These are phyloP conservation scores for Macaria notata DNA, from an alignment of 2,888 invertebrate species.

Conservation along the genomic window DNA sequence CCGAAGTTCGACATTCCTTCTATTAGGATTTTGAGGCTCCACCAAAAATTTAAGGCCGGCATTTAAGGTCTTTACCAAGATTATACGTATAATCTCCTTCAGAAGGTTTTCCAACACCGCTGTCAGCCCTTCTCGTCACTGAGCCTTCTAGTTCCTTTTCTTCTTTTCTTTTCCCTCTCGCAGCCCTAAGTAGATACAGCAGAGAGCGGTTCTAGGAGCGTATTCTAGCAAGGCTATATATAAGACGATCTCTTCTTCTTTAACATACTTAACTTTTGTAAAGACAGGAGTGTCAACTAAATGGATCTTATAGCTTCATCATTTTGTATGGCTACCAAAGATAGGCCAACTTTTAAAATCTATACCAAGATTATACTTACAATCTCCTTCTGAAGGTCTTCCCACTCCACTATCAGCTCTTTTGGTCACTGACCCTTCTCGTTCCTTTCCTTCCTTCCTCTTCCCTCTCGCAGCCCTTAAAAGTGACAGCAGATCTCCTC, in stretches of 20 bases:
- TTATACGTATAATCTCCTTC: slow-evolving; percentile 82
- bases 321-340: no score
- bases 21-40: no score
- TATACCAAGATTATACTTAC: slow-evolving; percentile 61
- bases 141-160: slow-evolving; percentile 34
- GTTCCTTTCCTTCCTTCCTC: slow-evolving; percentile 39
- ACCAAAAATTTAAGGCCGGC: no score
- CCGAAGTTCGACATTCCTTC: no score
- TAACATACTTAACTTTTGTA: no score
- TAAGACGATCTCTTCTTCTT: no score
- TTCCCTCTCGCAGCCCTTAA: slow-evolving; percentile 76
- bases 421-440: slow-evolving; percentile 64
- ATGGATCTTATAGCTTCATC: no score
- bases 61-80: no score
- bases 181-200: slow-evolving; percentile 82
- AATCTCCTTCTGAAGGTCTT: slow-evolving; percentile 81
- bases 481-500: slow-evolving; percentile 87
- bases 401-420: slow-evolving; percentile 56
- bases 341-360: no score
- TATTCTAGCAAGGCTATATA: slow-evolving; percentile 90
- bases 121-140: slow-evolving; percentile 73
- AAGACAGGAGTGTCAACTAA: no score
- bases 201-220: slow-evolving; percentile 89
- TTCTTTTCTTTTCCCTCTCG: slow-evolving; percentile 60
- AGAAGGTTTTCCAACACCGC: slow-evolving; percentile 65